phyloP scores from a whole-genome alignment of 2,888 invertebrate genomes.

The Chelonus formosanus region DNA sequence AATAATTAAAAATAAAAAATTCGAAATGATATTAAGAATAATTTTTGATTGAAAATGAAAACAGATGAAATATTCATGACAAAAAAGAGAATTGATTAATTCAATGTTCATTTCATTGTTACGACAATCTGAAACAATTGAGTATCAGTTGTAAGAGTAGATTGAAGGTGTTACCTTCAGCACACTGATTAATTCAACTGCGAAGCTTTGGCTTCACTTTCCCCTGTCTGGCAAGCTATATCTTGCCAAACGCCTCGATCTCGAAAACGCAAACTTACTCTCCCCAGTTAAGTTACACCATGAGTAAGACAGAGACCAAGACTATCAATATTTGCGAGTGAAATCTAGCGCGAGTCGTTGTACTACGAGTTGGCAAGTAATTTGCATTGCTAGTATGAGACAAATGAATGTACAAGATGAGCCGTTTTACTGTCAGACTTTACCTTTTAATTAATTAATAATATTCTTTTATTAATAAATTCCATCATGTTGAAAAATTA shows the following conservation, averaged over 20 bases:
- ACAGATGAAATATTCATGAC: no score
- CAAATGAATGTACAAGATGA: neutral
- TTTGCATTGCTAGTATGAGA: constrained; percentile 23
- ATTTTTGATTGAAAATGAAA: no score
- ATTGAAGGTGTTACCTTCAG: constrained; percentile 18
- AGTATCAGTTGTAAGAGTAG: neutral
- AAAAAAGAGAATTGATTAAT: neutral
- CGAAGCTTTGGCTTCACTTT: constrained; percentile 23
- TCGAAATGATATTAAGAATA: no score
- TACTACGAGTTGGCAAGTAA: constrained; percentile 22
- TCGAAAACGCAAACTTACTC: constrained; percentile 18
- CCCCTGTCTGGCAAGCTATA: constrained; percentile 30
- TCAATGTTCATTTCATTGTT: neutral
- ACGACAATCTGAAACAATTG: constrained; percentile 15
- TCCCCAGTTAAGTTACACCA: neutral
- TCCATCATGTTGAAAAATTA: no score
- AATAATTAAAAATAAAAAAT: no score
- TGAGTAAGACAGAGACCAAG: neutral
- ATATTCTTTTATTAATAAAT: no score
- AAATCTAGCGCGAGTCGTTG: constrained; percentile 28
- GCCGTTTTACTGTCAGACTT: no score
- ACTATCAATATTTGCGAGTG: constrained; percentile 37
- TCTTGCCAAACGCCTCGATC: constrained; percentile 35
- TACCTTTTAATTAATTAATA: no score
- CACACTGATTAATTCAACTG: constrained; percentile 32